These are phyloP conservation scores for Muscicapa comitata DNA, from an alignment of 2,797 vertebrate genomes.

Conservation along the genomic window DNA sequence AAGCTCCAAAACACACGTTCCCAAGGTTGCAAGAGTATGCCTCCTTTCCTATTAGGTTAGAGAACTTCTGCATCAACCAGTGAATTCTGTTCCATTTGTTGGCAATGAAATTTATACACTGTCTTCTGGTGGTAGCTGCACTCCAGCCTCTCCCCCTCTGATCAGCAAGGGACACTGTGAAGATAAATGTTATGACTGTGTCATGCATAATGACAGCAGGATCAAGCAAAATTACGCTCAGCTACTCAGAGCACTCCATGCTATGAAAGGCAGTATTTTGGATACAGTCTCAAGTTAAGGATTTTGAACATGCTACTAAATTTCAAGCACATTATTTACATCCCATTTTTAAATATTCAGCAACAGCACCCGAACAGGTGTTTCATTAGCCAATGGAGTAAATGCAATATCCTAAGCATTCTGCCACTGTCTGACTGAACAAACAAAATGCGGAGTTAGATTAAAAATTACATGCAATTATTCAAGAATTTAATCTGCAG, in stretches of 20 bases:
- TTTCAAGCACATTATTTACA: not conserved
- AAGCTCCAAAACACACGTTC: not conserved
- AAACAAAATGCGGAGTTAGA: not conserved
- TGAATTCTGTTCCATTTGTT: not conserved
- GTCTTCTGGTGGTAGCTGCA: not conserved
- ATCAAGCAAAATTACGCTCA: not conserved
- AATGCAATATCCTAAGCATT: not conserved
- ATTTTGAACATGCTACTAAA: not conserved
- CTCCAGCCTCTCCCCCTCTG: not conserved
- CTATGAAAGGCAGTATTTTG: not conserved
- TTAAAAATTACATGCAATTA: not conserved
- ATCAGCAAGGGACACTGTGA: accelerated
- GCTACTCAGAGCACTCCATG: not conserved
- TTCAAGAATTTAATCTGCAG: not conserved
- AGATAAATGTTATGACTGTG: not conserved
- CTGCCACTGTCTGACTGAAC: not conserved
- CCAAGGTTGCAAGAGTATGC: not conserved
- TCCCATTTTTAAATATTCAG: not conserved
- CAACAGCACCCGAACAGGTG: not conserved
- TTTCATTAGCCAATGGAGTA: not conserved
- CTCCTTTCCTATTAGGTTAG: not conserved
- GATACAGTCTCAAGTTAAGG: not conserved
- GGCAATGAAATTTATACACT: not conserved
- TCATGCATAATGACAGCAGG: not conserved
- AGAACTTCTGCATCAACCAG: not conserved